A percentile compares a stretch with the other conserved stretches of the same genome.
These are phyloP conservation scores for Drosophila kuntzei DNA, from an alignment of 2,888 invertebrate species.

Conservation along the genomic window DNA sequence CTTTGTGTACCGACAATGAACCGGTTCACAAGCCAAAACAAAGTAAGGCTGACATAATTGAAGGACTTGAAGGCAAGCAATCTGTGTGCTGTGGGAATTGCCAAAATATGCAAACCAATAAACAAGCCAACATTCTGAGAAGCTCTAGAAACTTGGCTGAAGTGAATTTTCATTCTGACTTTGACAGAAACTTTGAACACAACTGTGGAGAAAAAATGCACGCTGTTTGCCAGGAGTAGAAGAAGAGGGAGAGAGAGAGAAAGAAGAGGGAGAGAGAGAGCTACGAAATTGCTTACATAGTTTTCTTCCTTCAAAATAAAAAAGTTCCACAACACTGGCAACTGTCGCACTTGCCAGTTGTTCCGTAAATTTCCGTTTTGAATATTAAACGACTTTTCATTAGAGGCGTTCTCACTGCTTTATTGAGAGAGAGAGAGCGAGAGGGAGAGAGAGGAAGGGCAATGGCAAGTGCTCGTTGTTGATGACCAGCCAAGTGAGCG, in stretches of 20 bases:
- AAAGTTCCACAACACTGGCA: conserved; percentile 21
- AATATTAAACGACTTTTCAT: conserved; percentile 52
- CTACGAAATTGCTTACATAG: conserved; percentile 19
- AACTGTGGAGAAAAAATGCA: neutral
- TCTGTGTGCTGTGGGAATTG: conserved; percentile 9
- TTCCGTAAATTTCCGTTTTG: conserved; percentile 41
- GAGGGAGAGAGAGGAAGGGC: neutral
- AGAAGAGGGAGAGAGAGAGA: neutral
- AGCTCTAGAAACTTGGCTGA: conserved; percentile 4
- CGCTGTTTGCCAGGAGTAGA: neutral
- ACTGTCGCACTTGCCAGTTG: conserved; percentile 37
- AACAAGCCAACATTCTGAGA: conserved; percentile 14
- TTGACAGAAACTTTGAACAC: conserved; percentile 9
- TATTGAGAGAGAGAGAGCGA: neutral
- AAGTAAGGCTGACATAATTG: conserved; percentile 9
- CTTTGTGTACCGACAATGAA: conserved; percentile 5
- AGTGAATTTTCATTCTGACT: conserved; percentile 7
- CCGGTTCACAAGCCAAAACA: conserved; percentile 1
- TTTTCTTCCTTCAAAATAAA: neutral
- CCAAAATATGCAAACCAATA: conserved; percentile 23
- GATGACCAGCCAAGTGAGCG: conserved; percentile 51
- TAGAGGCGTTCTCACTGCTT: conserved; percentile 12
- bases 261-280: neutral
- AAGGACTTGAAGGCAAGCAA: conserved; percentile 3
- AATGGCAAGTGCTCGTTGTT: conserved; percentile 30